Conservation (phyloP, 2,888 invertebrate species). For the Cantharis rustica region DNA sequence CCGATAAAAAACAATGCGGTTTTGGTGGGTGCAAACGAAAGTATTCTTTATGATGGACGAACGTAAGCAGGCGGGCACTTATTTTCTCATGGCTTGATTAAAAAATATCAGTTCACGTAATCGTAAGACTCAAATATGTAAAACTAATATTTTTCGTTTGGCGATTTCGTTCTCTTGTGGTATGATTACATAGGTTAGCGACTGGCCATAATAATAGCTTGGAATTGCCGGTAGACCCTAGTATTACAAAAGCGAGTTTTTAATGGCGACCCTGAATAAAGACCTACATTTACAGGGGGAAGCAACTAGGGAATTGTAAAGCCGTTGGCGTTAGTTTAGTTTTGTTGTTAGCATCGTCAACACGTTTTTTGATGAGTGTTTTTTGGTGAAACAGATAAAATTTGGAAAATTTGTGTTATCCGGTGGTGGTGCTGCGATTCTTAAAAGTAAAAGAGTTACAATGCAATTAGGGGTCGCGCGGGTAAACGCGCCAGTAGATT, state of each 20-base stretch:
- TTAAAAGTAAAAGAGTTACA: background rate
- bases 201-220: slow-evolving; percentile 51
- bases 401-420: background rate
- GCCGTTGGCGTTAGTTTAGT: slow-evolving; percentile 48
- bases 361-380: slow-evolving; percentile 35
- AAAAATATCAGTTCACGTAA: slow-evolving; percentile 12
- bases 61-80: background rate
- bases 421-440: background rate
- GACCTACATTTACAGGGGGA: slow-evolving; percentile 50
- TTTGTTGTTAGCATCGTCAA: slow-evolving; percentile 46
- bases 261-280: slow-evolving; percentile 55
- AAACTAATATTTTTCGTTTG: background rate
- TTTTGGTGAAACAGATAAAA: slow-evolving; percentile 4
- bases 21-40: background rate
- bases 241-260: slow-evolving; percentile 53
- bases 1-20: background rate
- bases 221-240: slow-evolving; percentile 42
- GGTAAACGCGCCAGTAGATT: background rate
- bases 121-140: background rate
- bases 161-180: slow-evolving; percentile 25
- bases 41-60: background rate
- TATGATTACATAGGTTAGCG: slow-evolving; percentile 24
- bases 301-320: slow-evolving; percentile 42
- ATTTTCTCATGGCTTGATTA: slow-evolving; percentile 28
- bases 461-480: background rate